Evolutionary conservation across 2,888 invertebrate genomes (phyloP).

Genomic region (Drosophila tripunctata): DNA sequence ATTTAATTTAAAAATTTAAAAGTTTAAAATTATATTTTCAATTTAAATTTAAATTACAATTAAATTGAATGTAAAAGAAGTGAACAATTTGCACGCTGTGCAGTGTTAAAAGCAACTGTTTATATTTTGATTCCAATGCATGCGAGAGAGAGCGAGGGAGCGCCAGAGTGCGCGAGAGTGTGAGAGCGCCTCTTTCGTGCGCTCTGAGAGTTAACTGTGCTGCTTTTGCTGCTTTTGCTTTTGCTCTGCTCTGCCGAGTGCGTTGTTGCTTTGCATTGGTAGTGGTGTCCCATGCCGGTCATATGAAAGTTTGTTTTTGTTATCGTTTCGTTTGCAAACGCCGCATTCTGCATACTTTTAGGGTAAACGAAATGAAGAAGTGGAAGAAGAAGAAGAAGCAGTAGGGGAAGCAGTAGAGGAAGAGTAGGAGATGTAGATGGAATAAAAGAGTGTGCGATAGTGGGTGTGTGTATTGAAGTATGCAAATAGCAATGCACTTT

Average conservation of each 20-base stretch:
- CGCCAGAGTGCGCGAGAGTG: too few relatives aligned
- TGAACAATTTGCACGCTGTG: background rate
- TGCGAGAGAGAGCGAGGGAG: background rate
- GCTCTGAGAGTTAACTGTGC: conserved; percentile 35
- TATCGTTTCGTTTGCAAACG: conserved; percentile 51
- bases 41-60: background rate
- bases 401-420: background rate
- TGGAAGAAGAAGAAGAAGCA: background rate
- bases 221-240: conserved; percentile 17
- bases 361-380: conserved; percentile 30
- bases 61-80: too few relatives aligned
- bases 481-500: conserved; percentile 66
- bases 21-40: background rate
- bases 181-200: conserved; percentile 20
- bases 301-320: conserved; percentile 66
- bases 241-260: conserved; percentile 14
- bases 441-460: background rate
- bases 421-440: background rate
- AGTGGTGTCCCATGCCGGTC: conserved; percentile 58
- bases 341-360: conserved; percentile 70
- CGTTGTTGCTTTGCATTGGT: conserved; percentile 29
- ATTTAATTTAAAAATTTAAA: too few relatives aligned
- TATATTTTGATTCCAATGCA: conserved; percentile 63
- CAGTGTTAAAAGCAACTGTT: conserved; percentile 60
- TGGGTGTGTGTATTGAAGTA: conserved; percentile 19